Evolutionary conservation across 2,888 invertebrate species (phyloP).

Genomic region (Andrena fulva): DNA sequence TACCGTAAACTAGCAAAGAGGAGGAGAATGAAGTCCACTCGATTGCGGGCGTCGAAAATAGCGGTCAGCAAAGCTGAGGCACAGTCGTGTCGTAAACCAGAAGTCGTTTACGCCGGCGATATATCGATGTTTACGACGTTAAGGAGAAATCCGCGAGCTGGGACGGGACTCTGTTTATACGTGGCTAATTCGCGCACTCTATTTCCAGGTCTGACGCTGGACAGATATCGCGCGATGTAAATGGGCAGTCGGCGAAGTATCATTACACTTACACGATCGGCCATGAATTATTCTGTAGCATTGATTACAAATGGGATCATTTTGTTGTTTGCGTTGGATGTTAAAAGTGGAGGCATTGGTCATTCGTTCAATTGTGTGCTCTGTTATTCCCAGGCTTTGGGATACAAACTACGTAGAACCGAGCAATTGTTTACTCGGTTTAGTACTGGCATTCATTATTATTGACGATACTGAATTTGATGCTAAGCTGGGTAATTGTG

Average conservation of each 20-base stretch:
- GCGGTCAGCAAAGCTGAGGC: too few species aligned
- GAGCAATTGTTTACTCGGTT: too few species aligned
- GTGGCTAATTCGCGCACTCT: slow-evolving; percentile 45
- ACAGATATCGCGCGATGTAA: background rate
- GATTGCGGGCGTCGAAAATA: too few species aligned
- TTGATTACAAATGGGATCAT: slow-evolving; percentile 1
- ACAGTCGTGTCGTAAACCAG: background rate
- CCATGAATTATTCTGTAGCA: background rate
- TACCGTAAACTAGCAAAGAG: too few species aligned
- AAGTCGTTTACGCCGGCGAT: background rate
- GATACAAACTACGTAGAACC: too few species aligned
- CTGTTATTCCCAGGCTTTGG: too few species aligned
- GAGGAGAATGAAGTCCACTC: too few species aligned
- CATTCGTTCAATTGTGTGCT: too few species aligned
- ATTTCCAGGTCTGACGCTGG: slow-evolving; percentile 55
- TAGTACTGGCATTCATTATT: too few species aligned
- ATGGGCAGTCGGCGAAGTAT: background rate
- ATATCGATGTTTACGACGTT: slow-evolving; percentile 10
- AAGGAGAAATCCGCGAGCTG: slow-evolving; percentile 15
- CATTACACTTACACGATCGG: background rate
- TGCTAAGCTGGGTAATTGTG: too few species aligned
- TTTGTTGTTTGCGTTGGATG: background rate
- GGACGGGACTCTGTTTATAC: slow-evolving; percentile 24
- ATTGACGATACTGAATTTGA: too few species aligned
- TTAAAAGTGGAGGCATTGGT: background rate